phyloP scores from a whole-genome alignment of 2,888 invertebrate genomes.

The Scaeva pyrastri region DNA sequence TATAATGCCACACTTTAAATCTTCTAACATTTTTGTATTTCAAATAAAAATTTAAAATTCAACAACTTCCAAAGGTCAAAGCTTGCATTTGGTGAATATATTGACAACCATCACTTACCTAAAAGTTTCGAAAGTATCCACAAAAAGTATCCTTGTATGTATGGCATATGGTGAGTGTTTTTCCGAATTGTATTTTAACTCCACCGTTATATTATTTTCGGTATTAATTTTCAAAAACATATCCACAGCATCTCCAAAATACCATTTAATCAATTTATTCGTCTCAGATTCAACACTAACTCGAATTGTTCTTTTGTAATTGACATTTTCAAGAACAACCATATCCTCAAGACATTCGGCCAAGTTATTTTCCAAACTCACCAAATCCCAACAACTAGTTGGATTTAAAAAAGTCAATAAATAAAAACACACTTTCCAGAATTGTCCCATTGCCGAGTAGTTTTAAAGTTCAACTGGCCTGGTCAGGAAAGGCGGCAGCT shows the following conservation, averaged over 20 bases:
- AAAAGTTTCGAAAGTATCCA: conserved; percentile 3
- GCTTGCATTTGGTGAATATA: neutral
- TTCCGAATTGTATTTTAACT: conserved; percentile 5
- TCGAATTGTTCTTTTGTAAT: conserved; percentile 15
- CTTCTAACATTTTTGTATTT: no score
- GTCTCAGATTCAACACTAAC: conserved; percentile 24
- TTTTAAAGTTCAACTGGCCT: conserved; percentile 29
- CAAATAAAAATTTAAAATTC: no score
- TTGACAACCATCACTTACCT: neutral
- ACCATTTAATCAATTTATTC: conserved; percentile 10
- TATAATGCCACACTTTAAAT: no score
- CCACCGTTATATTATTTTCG: neutral
- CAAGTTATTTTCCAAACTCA: conserved; percentile 14
- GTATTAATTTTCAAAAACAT: conserved; percentile 7
- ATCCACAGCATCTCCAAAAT: conserved; percentile 31
- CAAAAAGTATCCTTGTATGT: conserved; percentile 21
- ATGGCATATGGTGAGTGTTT: conserved; percentile 1
- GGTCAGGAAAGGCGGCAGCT: no score
- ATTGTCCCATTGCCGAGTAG: neutral
- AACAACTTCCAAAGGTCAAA: no score
- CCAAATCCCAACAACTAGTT: conserved; percentile 1
- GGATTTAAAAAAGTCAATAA: conserved; percentile 10
- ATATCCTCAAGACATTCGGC: conserved; percentile 7
- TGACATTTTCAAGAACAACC: neutral
- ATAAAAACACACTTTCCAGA: conserved; percentile 14